These are phyloP conservation scores for Odocoileus virginianus DNA, from an alignment of 2,113 vertebrate genomes.

Conservation along the genomic window DNA sequence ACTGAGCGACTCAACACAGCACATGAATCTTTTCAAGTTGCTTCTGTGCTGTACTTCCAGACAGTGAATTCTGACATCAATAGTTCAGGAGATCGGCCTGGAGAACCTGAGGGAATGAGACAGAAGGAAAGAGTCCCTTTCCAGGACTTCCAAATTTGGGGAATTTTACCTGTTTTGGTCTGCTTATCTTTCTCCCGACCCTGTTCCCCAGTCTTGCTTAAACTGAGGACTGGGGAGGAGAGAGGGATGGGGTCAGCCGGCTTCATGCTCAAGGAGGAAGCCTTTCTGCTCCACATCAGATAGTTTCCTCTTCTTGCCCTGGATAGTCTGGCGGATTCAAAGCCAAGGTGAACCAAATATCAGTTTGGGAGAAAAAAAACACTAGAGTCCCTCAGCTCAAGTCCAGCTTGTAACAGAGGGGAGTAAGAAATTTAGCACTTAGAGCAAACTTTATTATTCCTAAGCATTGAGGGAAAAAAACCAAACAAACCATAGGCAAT, in stretches of 20 bases:
- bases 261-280: not conserved
- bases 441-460: not conserved
- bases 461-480: not conserved
- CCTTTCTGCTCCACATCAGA: not conserved
- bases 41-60: not conserved
- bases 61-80: not conserved
- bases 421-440: not conserved
- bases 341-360: not conserved
- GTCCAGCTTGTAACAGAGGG: not conserved
- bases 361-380: not conserved
- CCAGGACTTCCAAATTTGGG: not conserved
- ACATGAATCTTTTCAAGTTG: not conserved
- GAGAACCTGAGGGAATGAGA: fast-evolving
- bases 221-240: not conserved
- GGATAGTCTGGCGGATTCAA: not conserved
- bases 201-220: not conserved
- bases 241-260: not conserved
- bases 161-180: not conserved
- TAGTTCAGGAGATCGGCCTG: not conserved
- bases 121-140: not conserved
- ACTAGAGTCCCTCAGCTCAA: not conserved
- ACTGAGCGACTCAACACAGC: not conserved
- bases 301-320: not conserved
- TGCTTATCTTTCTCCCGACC: not conserved
- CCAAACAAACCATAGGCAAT: not conserved